Percentiles rank a stretch among this genome's conserved stretches.
phyloP scores from a whole-genome alignment of 2,113 vertebrate species.

The Hippotragus niger region DNA sequence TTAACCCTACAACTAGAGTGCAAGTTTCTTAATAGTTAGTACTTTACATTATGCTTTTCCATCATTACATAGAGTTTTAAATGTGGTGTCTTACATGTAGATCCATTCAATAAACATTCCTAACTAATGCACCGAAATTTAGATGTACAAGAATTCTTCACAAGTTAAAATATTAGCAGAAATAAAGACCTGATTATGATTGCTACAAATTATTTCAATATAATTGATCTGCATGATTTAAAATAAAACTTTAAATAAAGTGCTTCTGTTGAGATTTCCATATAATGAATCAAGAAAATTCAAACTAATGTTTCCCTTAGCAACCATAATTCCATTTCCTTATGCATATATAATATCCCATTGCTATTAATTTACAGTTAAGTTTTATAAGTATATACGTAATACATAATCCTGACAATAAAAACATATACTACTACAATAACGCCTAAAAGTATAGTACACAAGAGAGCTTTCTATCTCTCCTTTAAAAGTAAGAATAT shows the following conservation, averaged over 20 bases:
- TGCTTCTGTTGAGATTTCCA: background rate
- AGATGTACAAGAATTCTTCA: background rate
- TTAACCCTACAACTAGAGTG: background rate
- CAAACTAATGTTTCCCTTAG: background rate
- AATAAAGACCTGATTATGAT: background rate
- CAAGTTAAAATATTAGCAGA: background rate
- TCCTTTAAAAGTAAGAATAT: background rate
- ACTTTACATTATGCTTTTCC: background rate
- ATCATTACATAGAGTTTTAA: background rate
- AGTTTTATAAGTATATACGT: background rate
- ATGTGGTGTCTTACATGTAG: background rate
- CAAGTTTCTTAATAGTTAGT: background rate
- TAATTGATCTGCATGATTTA: background rate
- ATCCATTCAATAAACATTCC: background rate
- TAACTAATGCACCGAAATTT: background rate
- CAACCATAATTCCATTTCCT: background rate
- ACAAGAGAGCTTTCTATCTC: background rate
- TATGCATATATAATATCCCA: background rate
- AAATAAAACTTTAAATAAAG: conserved; percentile 22
- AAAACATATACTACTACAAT: background rate
- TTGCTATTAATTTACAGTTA: conserved; percentile 14
- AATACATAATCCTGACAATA: background rate
- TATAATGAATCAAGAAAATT: background rate
- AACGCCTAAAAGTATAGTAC: background rate
- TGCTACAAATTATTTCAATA: background rate